Percentiles rank a stretch among this genome's conserved stretches.
Conservation (phyloP, 2,797 vertebrate species). For the Micropoecilia bifurca region DNA sequence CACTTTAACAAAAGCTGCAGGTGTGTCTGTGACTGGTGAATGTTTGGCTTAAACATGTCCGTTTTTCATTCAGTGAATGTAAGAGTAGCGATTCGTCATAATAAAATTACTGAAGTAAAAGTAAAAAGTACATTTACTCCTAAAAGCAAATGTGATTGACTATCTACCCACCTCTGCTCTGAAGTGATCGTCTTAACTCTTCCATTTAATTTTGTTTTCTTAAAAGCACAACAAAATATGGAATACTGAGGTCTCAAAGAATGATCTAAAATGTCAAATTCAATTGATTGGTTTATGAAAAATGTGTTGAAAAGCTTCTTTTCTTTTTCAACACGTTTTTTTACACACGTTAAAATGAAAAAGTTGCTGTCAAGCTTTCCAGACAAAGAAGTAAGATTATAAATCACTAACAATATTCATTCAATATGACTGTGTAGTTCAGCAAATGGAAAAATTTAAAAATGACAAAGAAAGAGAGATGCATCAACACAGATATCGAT, state of each 20-base stretch:
- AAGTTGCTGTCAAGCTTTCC: not conserved
- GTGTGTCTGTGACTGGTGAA: too few relatives aligned
- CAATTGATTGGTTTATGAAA: too few relatives aligned
- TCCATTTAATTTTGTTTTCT: conserved; percentile 11
- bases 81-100: too few relatives aligned
- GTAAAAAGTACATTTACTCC: too few relatives aligned
- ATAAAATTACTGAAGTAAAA: too few relatives aligned
- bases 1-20: too few relatives aligned
- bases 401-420: not conserved
- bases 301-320: too few relatives aligned
- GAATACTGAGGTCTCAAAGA: not conserved
- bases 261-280: too few relatives aligned
- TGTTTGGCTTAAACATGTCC: too few relatives aligned
- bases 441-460: not conserved
- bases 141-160: too few relatives aligned
- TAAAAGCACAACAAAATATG: not conserved
- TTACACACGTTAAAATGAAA: not conserved
- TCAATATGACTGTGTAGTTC: not conserved
- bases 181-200: conserved; percentile 15
- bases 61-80: too few relatives aligned
- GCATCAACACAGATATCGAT: not conserved
- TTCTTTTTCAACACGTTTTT: not conserved
- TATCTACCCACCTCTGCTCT: not conserved
- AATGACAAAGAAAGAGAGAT: not conserved
- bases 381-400: not conserved